Conservation (phyloP, 1,140 invertebrate species). For the Meloidogyne exigua region DNA sequence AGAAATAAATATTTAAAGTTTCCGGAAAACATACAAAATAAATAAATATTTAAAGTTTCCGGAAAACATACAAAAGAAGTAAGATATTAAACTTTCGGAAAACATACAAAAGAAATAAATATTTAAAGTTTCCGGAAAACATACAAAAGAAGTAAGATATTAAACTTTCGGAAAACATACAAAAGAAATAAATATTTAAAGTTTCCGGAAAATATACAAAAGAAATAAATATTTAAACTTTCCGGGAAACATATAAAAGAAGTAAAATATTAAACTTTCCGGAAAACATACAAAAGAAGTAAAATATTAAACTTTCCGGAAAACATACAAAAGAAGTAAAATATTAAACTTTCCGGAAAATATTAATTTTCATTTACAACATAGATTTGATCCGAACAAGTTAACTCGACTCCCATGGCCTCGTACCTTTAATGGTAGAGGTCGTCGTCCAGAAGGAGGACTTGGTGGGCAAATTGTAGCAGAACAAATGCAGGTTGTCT, state of each 20-base stretch:
- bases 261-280: background rate
- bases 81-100: background rate
- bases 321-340: background rate
- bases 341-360: background rate
- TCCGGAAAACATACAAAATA: background rate
- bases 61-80: background rate
- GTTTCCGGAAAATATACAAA: background rate
- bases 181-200: background rate
- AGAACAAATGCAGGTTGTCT: constrained; percentile 33
- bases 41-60: too few species aligned
- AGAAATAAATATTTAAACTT: background rate
- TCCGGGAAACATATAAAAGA: background rate
- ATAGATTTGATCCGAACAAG: constrained; percentile 15
- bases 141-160: background rate
- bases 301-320: background rate
- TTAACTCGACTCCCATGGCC: constrained; percentile 14
- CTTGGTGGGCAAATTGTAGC: constrained; percentile 30
- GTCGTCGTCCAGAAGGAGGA: constrained; percentile 28
- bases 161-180: background rate
- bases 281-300: background rate
- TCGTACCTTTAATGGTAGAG: constrained; percentile 12
- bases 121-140: too few species aligned
- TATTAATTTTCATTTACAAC: background rate
- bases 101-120: too few species aligned
- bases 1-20: background rate